phyloP scores from a whole-genome alignment of 2,888 invertebrate species.

The Chaitophorus viminalis region DNA sequence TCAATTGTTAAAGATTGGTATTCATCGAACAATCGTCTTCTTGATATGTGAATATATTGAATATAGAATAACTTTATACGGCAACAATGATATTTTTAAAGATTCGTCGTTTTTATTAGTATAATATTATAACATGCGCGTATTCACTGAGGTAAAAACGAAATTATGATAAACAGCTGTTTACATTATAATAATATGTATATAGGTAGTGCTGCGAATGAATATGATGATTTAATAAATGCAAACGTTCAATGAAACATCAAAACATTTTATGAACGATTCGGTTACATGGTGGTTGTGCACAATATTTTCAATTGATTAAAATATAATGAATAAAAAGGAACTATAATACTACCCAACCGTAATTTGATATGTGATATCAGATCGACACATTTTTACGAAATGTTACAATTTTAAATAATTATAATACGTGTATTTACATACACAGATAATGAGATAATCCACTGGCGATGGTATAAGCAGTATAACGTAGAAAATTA shows the following conservation, averaged over 20 bases:
- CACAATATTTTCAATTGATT: neutral
- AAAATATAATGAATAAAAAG: neutral
- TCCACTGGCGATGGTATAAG: too few species aligned
- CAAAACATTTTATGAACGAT: neutral
- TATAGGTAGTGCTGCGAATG: neutral
- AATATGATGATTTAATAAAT: neutral
- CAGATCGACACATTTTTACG: too few species aligned
- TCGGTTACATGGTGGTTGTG: neutral
- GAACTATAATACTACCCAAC: too few species aligned
- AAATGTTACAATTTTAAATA: too few species aligned
- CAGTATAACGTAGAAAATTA: too few species aligned
- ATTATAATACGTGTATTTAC: too few species aligned
- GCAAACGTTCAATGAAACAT: neutral
- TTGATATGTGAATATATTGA: neutral
- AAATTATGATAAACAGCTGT: too few species aligned
- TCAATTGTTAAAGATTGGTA: neutral
- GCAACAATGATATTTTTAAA: neutral
- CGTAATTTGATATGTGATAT: too few species aligned
- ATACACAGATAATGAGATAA: too few species aligned
- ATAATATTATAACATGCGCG: neutral
- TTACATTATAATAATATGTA: neutral
- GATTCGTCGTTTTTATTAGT: neutral
- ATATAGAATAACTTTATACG: neutral
- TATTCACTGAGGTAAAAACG: neutral
- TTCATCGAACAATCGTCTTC: neutral